phyloP scores from a whole-genome alignment of 2,888 invertebrate species.

The Keiferia lycopersicella region DNA sequence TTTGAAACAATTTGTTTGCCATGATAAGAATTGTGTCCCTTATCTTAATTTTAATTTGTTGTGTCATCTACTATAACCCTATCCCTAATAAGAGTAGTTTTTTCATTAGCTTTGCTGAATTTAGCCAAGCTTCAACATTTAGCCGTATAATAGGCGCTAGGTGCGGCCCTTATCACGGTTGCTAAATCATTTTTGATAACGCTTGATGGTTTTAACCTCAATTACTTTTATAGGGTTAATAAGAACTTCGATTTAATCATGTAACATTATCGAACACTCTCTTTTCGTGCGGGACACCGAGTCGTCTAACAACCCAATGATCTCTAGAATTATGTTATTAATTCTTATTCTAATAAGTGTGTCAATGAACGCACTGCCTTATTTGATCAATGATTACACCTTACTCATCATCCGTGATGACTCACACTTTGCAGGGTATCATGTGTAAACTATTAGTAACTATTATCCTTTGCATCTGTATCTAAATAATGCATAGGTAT shows the following conservation, averaged over 20 bases:
- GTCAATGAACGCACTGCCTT: conserved; percentile 30
- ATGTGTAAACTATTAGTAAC: conserved; percentile 2
- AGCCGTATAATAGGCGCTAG: conserved; percentile 47
- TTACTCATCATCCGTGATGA: conserved; percentile 50
- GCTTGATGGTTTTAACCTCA: conserved; percentile 31
- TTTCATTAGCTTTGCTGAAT: conserved; percentile 26
- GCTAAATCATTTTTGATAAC: conserved; percentile 34
- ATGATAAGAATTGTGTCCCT: conserved; percentile 61
- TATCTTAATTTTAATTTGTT: conserved; percentile 68
- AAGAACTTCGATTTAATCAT: background rate
- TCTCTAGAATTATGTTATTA: background rate
- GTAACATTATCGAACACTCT: background rate
- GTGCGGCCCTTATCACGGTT: conserved; percentile 63
- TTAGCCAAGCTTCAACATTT: conserved; percentile 40
- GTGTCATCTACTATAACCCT: conserved; percentile 49
- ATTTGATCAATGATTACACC: conserved; percentile 46
- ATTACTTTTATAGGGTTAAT: conserved; percentile 23
- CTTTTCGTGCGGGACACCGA: too few species aligned
- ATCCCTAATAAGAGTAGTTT: conserved; percentile 38
- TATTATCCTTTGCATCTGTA: background rate
- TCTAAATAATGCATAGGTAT: too few species aligned
- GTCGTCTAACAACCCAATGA: too few species aligned
- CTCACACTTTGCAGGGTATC: conserved; percentile 26
- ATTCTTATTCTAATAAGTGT: background rate
- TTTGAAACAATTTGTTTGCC: conserved; percentile 58